Base-by-base conservation (phyloP, 92 coral and sea anemone genomes). In the Umimayanthus kanabou region DNA sequence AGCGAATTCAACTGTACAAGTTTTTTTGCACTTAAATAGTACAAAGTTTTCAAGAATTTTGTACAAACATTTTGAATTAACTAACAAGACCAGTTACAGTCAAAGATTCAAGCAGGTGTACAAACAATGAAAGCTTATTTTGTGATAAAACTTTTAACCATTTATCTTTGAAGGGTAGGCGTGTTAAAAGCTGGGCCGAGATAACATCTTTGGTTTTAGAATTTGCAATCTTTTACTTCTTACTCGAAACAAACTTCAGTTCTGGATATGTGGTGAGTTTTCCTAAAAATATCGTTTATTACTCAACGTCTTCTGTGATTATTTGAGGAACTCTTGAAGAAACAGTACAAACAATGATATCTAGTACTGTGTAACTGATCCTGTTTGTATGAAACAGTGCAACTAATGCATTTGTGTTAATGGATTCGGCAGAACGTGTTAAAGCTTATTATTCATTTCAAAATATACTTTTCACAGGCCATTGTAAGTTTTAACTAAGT, bases 361-460 rank as follows among this genome's bases (percentile, higher is more conserved):
- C n/a, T n/a, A n/a, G n/a, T 55, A 53, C 67, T 30, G 70, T 80
- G 70, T 80, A 79, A 80, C 70, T 57, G 84, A 80, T 80, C 84
- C 84, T 30, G 33, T 57, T 71, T 26, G 39, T 67, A 80, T 30
- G 84, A 80, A 80, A 53, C 43, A 80, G 84, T 53, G 37, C 58
- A 57, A 80, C 84, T 55, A 80, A 80, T 55, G 25, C 42, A 80
- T 80, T 53, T 28, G 84, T 28, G 84, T 80, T 80, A 80, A 80
- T 80, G 84, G 84, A 79, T 45, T 80, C 72, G 84, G 84, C 84
- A 47, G 49, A 67, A 80, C 84, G 84, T 80, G 84, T 80, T 57
- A 80, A 80, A 55, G 64, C 66, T 22, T 53, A 55, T 29, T 55
- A 67, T 57, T 57, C 40, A 16, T 55, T 80, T 22, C 20, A 53